Evolutionary conservation across 2,888 invertebrate species (phyloP).

Genomic region (Alviniconcha strummeri): DNA sequence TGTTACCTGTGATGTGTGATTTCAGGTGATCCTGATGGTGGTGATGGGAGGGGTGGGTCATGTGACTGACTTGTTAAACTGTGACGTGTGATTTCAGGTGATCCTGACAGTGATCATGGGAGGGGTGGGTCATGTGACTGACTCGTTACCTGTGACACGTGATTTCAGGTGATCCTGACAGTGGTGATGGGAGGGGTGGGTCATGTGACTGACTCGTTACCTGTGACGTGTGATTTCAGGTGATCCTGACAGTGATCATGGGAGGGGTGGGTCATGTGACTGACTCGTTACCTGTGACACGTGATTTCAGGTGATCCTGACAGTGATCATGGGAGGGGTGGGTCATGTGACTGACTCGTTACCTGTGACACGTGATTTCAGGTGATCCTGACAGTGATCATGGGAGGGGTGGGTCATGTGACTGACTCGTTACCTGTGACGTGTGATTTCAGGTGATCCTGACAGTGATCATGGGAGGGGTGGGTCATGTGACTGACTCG

Average conservation of each 20-base stretch:
- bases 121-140: no score
- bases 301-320: conserved; percentile 72
- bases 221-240: background rate
- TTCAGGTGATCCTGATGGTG: background rate
- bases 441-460: background rate
- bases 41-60: background rate
- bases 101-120: background rate
- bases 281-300: conserved; percentile 68
- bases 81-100: background rate
- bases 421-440: no score
- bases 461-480: background rate
- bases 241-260: background rate
- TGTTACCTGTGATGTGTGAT: background rate
- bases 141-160: background rate
- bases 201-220: background rate
- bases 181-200: background rate
- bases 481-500: background rate
- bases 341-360: conserved; percentile 71
- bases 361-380: background rate
- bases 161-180: background rate
- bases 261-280: background rate
- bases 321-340: conserved; percentile 73
- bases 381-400: background rate
- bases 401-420: background rate
- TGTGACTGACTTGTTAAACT: background rate